Conservation (phyloP, 2,797 vertebrate species). For the Ispidina lecontei region DNA sequence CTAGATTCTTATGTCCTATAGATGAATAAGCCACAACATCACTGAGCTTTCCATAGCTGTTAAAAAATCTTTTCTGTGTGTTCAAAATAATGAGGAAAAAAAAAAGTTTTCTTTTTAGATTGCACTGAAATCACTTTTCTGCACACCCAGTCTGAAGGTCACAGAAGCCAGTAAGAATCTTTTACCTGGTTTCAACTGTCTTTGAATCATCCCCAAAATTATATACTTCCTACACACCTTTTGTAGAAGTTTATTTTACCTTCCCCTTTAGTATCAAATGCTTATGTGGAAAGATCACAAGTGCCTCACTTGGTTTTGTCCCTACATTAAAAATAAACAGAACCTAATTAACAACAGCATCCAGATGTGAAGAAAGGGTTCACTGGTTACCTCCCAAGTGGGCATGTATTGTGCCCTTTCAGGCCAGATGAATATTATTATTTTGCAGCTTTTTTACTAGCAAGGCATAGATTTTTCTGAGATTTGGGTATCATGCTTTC, state of each 20-base stretch:
- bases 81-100: background rate
- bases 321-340: background rate
- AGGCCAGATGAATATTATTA: background rate
- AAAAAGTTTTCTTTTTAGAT: background rate
- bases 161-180: background rate
- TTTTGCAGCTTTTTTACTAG: background rate
- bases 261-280: background rate
- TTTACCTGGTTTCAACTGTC: background rate
- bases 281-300: background rate
- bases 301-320: background rate
- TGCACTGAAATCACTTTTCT: background rate
- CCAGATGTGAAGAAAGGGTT: background rate
- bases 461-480: background rate
- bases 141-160: background rate
- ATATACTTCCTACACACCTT: background rate
- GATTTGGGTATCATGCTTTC: background rate
- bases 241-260: background rate
- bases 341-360: background rate
- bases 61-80: background rate
- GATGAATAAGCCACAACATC: background rate
- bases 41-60: background rate
- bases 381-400: background rate
- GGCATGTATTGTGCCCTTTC: background rate
- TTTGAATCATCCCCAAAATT: background rate
- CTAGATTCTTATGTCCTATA: background rate